A percentile compares a stretch with the other conserved stretches of the same genome.
These are phyloP conservation scores for Mythimna vitellina DNA, from an alignment of 2,888 invertebrate genomes.

Conservation along the genomic window DNA sequence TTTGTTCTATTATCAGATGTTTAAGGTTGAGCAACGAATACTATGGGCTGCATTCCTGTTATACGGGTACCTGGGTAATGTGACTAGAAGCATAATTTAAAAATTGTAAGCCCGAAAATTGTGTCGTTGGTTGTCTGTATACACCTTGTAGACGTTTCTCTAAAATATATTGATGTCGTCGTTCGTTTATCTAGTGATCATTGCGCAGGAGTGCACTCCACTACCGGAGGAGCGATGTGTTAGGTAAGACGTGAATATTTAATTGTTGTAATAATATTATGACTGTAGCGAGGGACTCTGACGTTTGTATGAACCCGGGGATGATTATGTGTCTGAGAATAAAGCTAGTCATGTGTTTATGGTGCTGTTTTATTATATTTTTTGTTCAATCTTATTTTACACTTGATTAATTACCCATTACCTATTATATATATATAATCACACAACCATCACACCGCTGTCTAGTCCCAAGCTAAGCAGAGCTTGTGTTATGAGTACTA, in stretches of 20 bases:
- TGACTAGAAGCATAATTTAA: conserved; percentile 4
- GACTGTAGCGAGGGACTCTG: conserved; percentile 69
- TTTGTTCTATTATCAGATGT: conserved; percentile 80
- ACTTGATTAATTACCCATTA: too few species aligned
- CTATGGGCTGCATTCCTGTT: conserved; percentile 76
- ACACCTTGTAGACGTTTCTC: not conserved
- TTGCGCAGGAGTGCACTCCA: conserved; percentile 72
- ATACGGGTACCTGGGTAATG: conserved; percentile 2
- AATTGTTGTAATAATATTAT: conserved; percentile 78
- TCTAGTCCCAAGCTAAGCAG: too few species aligned
- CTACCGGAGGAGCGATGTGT: conserved; percentile 63
- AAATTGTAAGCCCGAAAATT: not conserved
- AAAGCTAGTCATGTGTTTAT: conserved; percentile 90
- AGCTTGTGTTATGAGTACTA: too few species aligned
- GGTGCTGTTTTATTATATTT: conserved; percentile 73
- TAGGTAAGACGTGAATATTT: conserved; percentile 74
- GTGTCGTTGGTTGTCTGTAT: conserved; percentile 7
- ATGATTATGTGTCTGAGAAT: conserved; percentile 83
- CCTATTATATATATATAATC: too few species aligned
- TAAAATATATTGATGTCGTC: conserved; percentile 18
- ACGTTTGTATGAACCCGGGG: conserved; percentile 68
- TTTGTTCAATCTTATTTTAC: not conserved
- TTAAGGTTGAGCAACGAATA: conserved; percentile 81
- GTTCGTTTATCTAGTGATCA: conserved; percentile 40
- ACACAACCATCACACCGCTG: too few species aligned